Base-by-base conservation (phyloP, 2,888 invertebrate species). In the Lacanobia wlatinum region DNA sequence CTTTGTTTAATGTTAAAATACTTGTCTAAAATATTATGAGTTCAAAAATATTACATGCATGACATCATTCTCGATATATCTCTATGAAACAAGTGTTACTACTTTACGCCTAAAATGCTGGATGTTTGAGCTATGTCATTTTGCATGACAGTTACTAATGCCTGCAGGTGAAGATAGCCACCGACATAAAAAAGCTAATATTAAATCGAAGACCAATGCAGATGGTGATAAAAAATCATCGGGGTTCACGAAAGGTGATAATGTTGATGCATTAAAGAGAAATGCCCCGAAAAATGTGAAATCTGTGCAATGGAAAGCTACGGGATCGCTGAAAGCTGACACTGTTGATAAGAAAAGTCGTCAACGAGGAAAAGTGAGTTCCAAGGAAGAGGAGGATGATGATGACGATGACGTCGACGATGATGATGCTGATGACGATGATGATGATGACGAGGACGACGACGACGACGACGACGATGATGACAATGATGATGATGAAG, bases 91-190 rank as follows among this genome's bases (percentile, higher is more conserved):
- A 89, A 89, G 85, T 91, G 89, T 92, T 87, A 91, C 89, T 90
- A 90, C 84, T 93, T 92, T 94, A 93, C 89, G 94, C 94, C 94
- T 95, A 92, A 93, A 91, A 94, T 93, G 94, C 94, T 96, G 93
- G 94, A 94, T 95, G 95, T 96, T 96, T 96, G 96, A 96, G 96
- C 96, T 96, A 90, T 94, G 95, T 96, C 96, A 96, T 95, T 96
- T 96, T 96, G 96, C 96, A 96, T 96, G 96, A 96, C 96, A 93
- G 96, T 96, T 93, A 96, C 97, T 93, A 96, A 97, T 94, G 96
- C 97, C 93, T 96, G 96, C 91, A 96, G 97, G 95, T 96, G 96
- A 96, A 94, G 96, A 96, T 96, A 96, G 94, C 93, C 93, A 93
- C 88, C 94, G 90, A 90, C 89, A 91, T 93, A 95, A 91, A 92